Conservation (phyloP, 1,140 invertebrate species). For the Argopecten irradians region DNA sequence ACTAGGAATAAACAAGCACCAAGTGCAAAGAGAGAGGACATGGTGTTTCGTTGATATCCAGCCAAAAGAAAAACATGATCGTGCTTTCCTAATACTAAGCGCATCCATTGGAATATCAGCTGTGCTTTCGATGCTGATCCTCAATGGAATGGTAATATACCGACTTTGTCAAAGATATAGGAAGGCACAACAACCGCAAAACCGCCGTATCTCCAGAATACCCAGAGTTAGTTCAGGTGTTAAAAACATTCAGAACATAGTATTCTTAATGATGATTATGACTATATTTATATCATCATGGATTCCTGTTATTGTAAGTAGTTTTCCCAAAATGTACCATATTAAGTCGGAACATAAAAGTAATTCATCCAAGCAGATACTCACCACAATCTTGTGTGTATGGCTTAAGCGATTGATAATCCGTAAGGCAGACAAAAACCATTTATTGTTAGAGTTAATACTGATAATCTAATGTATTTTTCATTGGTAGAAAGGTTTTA, state of each 20-base stretch:
- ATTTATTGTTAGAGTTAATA: no score
- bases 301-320: conserved; percentile 50
- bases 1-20: conserved; percentile 68
- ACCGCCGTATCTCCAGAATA: background rate
- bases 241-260: conserved; percentile 39
- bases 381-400: no score
- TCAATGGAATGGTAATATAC: conserved; percentile 36
- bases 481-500: no score
- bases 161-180: background rate
- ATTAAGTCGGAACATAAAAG: no score
- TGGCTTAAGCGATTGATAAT: no score
- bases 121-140: background rate
- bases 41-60: conserved; percentile 70
- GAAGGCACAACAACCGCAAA: background rate
- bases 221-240: background rate
- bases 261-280: conserved; percentile 39
- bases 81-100: conserved; percentile 52
- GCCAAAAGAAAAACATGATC: conserved; percentile 57
- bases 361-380: no score
- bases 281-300: conserved; percentile 41
- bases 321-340: no score
- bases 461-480: no score
- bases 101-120: conserved; percentile 43
- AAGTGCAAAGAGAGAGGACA: conserved; percentile 68
- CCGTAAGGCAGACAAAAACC: no score